Evolutionary conservation across 2,113 vertebrate species (phyloP).

Genomic region (Marmota monax): DNA sequence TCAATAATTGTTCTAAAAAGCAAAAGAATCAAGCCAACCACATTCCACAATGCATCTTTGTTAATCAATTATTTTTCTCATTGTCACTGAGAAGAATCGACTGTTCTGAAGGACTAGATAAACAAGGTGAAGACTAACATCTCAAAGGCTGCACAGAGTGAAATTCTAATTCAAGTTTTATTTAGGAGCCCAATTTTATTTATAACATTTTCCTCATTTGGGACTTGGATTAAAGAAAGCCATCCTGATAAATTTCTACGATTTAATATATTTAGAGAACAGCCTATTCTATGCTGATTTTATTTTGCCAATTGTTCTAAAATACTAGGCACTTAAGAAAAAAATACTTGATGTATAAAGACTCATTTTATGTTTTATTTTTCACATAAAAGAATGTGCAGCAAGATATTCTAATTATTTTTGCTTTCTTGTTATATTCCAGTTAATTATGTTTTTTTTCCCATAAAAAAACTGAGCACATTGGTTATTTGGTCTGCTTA

Average conservation of each 20-base stretch:
- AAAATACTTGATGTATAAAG: not conserved
- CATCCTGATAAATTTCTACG: not conserved
- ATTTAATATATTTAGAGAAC: not conserved
- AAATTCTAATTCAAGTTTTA: not conserved
- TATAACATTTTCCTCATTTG: not conserved
- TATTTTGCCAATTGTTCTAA: not conserved
- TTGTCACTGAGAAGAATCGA: not conserved
- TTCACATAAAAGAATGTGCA: not conserved
- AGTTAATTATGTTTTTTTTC: not conserved
- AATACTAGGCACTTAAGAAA: not conserved
- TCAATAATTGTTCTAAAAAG: not conserved
- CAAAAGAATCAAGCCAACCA: not conserved
- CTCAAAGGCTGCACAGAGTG: accelerated
- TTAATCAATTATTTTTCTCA: not conserved
- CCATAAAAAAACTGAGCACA: not conserved
- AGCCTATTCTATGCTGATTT: not conserved
- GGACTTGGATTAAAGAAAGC: not conserved
- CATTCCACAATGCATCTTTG: not conserved
- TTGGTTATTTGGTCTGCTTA: not conserved
- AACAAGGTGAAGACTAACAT: not conserved
- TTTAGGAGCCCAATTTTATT: not conserved
- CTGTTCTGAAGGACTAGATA: not conserved
- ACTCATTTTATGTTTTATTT: not conserved
- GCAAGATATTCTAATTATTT: not conserved
- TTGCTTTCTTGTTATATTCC: not conserved